A percentile compares a stretch with the other conserved stretches of the same genome.
Conservation (phyloP, 2,888 invertebrate genomes). For the Timema cristinae region DNA sequence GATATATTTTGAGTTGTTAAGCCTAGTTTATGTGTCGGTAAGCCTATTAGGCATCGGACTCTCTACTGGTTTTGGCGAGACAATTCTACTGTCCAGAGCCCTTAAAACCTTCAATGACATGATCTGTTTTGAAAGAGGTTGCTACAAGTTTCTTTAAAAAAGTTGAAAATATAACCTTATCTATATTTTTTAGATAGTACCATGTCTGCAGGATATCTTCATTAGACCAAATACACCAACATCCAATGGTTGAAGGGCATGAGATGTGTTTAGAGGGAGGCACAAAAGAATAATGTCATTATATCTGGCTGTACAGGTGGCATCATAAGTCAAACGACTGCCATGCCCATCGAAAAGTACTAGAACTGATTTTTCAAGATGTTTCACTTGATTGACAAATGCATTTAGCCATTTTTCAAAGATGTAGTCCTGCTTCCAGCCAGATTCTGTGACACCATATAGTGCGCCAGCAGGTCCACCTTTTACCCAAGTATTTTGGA, state of each 20-base stretch:
- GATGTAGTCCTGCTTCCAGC: slow-evolving; percentile 3
- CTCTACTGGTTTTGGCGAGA: no score
- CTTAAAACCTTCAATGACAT: slow-evolving; percentile 7
- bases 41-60: no score
- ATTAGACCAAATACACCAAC: not conserved
- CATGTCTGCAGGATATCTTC: no score
- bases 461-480: not conserved
- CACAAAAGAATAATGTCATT: not conserved
- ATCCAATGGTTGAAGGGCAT: slow-evolving; percentile 13
- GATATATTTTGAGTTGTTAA: not conserved
- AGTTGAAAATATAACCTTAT: not conserved
- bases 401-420: slow-evolving; percentile 9
- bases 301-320: slow-evolving; percentile 1
- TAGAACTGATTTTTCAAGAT: not conserved
- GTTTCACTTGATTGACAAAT: slow-evolving; percentile 12
- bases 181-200: not conserved
- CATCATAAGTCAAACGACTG: slow-evolving; percentile 10
- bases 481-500: slow-evolving; percentile 7
- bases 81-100: slow-evolving; percentile 5
- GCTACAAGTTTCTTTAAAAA: slow-evolving; percentile 9
- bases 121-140: not conserved
- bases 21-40: not conserved
- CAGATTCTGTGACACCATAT: slow-evolving; percentile 15
- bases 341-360: not conserved
- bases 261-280: slow-evolving; percentile 5